Evolutionary conservation across 2,797 vertebrate species (phyloP), one percentile per base, ranked within the genome.

Genomic region (Oreochromis grahami): DNA sequence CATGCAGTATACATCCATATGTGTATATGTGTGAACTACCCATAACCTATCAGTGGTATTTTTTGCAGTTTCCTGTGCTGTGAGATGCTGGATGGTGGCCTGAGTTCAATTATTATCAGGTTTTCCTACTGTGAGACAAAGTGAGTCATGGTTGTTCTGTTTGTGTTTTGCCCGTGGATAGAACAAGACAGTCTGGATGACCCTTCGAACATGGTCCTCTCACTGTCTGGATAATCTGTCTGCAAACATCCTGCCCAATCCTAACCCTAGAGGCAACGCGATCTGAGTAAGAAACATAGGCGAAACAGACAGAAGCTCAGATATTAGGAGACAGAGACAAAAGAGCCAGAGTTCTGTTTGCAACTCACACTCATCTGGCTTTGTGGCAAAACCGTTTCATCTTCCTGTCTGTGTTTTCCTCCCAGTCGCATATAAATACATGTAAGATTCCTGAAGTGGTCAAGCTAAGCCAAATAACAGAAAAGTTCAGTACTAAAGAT

Each of bases 171-270:
- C 60, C 81, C 48, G 36, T 89, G 60, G 89, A 90, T 65, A 82
- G 53, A 86, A 79, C 11, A 6, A 89, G 88, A 88, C 87, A 85
- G 89, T 85, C 72, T 83, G 86, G 78, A 88, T 86, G 86, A 87
- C 87, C 89, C 82, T 48, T 43, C 63, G 79, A 89, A 91, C 86
- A 90, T 2, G 8, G 63, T 53, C 81, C 77, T 81, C 79, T 85
- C 78, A 74, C 80, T 76, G 83, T 89, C 88, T 89, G 78, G 65
- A 87, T 93, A 90, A 93, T 93, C 90, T 83, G 83, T 90, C 80
- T 82, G 74, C 88, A 91, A 92, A 91, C 87, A 89, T 80, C 79
- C 68, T 55, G 63, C 78, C 86, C 84, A 76, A 79, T 90, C 79
- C 72, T 24, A 76, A 89, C 80, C 86, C 84, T 34, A 2, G 79